Evolutionary conservation across 2,888 invertebrate genomes (phyloP), one percentile per base, ranked within the genome.

Genomic region (Serrognathus titanus): DNA sequence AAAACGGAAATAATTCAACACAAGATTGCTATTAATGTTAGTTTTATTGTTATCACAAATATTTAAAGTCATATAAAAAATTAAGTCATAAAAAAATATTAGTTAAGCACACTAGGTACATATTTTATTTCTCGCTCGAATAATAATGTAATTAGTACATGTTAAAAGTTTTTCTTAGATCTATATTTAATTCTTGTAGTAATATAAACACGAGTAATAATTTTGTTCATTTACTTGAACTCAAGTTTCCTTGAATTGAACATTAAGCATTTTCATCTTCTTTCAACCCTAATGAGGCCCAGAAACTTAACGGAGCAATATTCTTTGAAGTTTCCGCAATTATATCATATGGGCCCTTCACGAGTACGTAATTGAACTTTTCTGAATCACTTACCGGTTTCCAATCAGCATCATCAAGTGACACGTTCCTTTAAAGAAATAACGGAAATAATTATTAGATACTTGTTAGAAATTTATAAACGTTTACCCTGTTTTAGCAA

Each of bases 311-410:
- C 31, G 57, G 41, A 9, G 40, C 53, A 24, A 58, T 37, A 6
- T 53, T 45, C 35, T 53, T 54, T 35, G 52, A 49, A 20, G 31
- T 54, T 46, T 51, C 49, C 57, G 55, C 49, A 16, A 43, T 43
- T 16, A 53, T 48, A 53, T 55, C 53, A 16, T 58, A 51, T 2
- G 57, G 57, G 31, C 46, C 50, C 39, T 53, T 58, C 3, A 58
- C 41, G 2, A 38, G 51, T 11, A 58, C 40, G 46, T 58, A 58
- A 12, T 47, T 54, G 6, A 58, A 38, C 13, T 54, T 50, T 31
- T 31, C 24, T 7, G 24, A 31, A 31, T 31, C 7, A 31, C 7
- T 31, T 2, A 31, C 24, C 4, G 24, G 24, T 31, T 31, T 31
- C 24, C 24, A 31, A 31, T 31, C 24, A 6, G 1, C 24, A 6